phyloP scores from a whole-genome alignment of 2,113 vertebrate species.

The Cryptomyrus ogoouensis region DNA sequence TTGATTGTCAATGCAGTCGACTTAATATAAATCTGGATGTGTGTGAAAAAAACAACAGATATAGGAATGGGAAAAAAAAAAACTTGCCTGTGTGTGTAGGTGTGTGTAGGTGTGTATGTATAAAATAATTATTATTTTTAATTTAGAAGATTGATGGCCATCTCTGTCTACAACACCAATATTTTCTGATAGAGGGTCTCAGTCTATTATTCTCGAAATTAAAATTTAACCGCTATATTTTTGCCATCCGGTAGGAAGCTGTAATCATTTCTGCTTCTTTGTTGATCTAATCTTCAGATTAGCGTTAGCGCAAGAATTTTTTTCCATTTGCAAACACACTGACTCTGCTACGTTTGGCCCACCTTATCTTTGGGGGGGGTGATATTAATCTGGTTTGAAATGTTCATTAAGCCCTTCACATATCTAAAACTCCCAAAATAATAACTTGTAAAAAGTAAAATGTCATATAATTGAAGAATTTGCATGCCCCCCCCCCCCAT shows the following conservation, averaged over 20 bases:
- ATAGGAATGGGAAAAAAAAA: neutral
- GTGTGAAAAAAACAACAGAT: neutral
- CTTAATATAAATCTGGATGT: neutral
- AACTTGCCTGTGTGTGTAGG: neutral
- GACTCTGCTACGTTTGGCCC: neutral
- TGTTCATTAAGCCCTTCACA: neutral
- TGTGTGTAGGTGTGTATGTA: neutral
- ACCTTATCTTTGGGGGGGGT: neutral
- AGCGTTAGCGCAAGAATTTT: neutral
- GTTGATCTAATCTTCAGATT: neutral
- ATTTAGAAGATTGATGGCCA: neutral
- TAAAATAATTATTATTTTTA: neutral
- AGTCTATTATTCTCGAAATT: neutral
- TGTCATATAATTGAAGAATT: neutral
- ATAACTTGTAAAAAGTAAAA: neutral
- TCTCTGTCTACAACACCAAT: neutral
- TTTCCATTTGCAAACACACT: neutral
- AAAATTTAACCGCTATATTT: neutral
- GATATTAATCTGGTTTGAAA: neutral
- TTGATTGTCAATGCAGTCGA: neutral
- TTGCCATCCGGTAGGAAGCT: neutral
- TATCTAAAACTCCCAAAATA: neutral
- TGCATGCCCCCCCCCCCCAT: neutral
- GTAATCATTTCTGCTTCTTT: neutral
- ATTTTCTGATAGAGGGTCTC: neutral